These are phyloP conservation scores for Drosophila eohydei DNA, from an alignment of 2,888 invertebrate genomes.

Conservation along the genomic window DNA sequence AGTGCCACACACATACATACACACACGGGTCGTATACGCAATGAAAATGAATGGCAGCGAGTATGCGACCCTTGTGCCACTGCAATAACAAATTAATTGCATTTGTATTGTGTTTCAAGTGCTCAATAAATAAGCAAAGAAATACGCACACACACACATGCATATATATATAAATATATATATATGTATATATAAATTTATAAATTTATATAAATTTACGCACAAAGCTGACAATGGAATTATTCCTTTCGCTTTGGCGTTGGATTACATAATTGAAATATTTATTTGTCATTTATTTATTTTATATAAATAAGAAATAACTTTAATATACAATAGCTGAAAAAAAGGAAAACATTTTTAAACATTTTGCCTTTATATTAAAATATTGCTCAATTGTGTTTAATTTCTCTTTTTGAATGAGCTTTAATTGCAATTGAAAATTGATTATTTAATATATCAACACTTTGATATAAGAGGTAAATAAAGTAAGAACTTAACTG, in stretches of 20 bases:
- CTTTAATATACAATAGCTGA: neutral
- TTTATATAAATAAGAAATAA: neutral
- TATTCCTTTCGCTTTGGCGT: neutral
- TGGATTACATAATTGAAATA: neutral
- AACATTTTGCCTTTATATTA: neutral
- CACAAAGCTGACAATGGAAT: neutral
- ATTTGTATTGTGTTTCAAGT: slow-evolving; percentile 22
- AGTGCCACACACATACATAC: neutral
- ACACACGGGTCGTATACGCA: slow-evolving; percentile 16
- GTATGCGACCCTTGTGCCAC: neutral
- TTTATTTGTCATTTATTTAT: neutral
- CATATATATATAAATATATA: neutral
- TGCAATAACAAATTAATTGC: slow-evolving; percentile 46
- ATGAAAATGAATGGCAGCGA: slow-evolving; percentile 12
- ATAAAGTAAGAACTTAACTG: neutral
- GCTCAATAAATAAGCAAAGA: slow-evolving; percentile 17
- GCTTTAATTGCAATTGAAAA: neutral
- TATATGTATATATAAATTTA: neutral
- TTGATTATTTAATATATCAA: neutral
- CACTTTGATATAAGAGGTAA: neutral
- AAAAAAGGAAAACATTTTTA: neutral
- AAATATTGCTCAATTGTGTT: neutral
- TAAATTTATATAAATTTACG: neutral
- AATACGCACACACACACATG: neutral
- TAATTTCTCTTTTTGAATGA: neutral